Evolutionary conservation across 2,888 invertebrate species (phyloP).

Genomic region (Andrena minutula): DNA sequence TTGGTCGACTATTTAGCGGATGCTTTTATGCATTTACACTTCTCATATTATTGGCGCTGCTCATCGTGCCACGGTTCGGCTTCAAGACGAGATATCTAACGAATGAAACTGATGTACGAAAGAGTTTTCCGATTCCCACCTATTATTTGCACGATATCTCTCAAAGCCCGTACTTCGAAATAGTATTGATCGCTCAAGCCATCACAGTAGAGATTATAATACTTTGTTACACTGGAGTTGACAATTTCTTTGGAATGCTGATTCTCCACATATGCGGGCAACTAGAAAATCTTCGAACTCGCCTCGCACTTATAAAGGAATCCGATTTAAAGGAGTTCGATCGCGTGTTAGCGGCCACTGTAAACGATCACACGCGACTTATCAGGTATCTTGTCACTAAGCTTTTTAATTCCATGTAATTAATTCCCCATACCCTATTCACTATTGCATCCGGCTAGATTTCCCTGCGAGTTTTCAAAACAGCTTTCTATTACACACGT

Average conservation of each 20-base stretch:
- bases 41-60: background rate
- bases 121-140: slow-evolving; percentile 13
- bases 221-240: slow-evolving; percentile 19
- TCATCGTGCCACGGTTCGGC: slow-evolving; percentile 39
- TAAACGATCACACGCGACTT: slow-evolving; percentile 35
- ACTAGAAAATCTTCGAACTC: slow-evolving; percentile 42
- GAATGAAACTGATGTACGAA: slow-evolving; percentile 23
- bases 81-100: slow-evolving; percentile 16
- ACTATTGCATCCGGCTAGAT: no score
- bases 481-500: background rate
- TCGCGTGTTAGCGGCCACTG: background rate
- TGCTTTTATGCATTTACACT: background rate
- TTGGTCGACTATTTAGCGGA: background rate
- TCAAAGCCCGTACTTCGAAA: slow-evolving; percentile 39
- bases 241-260: slow-evolving; percentile 29
- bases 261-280: slow-evolving; percentile 44
- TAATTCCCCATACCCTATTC: background rate
- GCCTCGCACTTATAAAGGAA: background rate
- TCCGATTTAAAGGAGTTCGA: slow-evolving; percentile 9
- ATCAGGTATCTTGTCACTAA: slow-evolving; percentile 34
- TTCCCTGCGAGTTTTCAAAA: background rate
- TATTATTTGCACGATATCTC: slow-evolving; percentile 23
- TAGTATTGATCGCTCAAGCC: slow-evolving; percentile 11
- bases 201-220: background rate
- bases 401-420: background rate